Percentiles rank a stretch among this genome's conserved stretches.
These are phyloP conservation scores for Taenaris catops DNA, from an alignment of 2,888 invertebrate species.

Conservation along the genomic window DNA sequence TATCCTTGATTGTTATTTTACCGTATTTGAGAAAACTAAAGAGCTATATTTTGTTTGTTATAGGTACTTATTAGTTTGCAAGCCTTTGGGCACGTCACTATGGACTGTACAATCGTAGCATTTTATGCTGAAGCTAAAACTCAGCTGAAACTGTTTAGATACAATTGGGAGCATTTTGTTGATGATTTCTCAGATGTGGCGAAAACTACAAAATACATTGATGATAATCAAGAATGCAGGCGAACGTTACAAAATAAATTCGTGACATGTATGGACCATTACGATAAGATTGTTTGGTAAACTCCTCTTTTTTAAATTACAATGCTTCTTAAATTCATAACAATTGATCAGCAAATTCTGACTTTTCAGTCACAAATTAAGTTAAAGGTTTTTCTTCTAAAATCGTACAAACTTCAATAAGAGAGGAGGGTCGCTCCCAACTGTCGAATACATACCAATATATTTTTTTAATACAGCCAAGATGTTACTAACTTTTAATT, in stretches of 20 bases:
- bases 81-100: slow-evolving; percentile 53
- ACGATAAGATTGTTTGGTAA: slow-evolving; percentile 48
- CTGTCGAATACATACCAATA: no score
- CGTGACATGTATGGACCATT: slow-evolving; percentile 44
- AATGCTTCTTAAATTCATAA: no score
- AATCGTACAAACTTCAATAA: no score
- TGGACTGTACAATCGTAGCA: slow-evolving; percentile 60
- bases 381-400: no score
- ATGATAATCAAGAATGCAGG: slow-evolving; percentile 17
- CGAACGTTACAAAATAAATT: slow-evolving; percentile 38
- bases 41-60: no score
- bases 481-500: no score
- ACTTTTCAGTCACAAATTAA: no score
- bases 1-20: no score
- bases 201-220: slow-evolving; percentile 6
- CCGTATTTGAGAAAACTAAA: no score
- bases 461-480: no score
- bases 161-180: slow-evolving; percentile 47
- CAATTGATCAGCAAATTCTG: no score
- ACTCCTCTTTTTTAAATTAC: background rate
- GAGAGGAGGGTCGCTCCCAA: no score
- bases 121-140: slow-evolving; percentile 52
- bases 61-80: slow-evolving; percentile 45
- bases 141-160: slow-evolving; percentile 51
- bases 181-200: slow-evolving; percentile 15